These are phyloP conservation scores for Tyto alba DNA, from an alignment of 2,113 vertebrate genomes.

Conservation along the genomic window DNA sequence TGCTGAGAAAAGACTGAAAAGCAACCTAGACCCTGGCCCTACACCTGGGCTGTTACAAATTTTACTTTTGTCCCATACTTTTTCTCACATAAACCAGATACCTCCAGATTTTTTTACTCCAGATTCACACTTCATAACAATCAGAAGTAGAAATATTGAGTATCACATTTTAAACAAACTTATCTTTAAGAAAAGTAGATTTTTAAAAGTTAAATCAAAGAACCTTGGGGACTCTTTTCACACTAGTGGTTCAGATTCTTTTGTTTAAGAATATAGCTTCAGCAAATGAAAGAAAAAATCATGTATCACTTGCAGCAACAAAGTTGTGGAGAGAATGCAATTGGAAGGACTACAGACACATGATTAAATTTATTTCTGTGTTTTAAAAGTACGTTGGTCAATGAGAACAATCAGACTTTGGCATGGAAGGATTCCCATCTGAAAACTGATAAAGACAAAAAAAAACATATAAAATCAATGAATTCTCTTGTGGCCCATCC, in stretches of 20 bases:
- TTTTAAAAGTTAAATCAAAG: background rate
- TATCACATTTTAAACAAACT: background rate
- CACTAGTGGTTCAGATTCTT: background rate
- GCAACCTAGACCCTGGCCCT: background rate
- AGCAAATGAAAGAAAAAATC: background rate
- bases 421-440: rapidly evolving
- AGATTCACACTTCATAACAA: background rate
- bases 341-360: background rate
- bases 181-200: background rate
- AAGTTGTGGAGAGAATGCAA: background rate
- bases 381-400: background rate
- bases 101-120: background rate
- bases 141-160: background rate
- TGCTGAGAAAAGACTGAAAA: background rate
- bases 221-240: background rate
- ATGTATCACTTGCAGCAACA: background rate
- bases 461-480: background rate
- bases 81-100: background rate
- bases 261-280: background rate
- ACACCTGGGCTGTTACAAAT: background rate
- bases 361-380: background rate
- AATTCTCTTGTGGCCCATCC: background rate
- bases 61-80: background rate
- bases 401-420: background rate
- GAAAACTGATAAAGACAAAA: background rate